Evolutionary conservation across 2,797 vertebrate genomes (phyloP), one percentile per base, ranked within the genome.

Genomic region (Acipenser transmontanus): DNA sequence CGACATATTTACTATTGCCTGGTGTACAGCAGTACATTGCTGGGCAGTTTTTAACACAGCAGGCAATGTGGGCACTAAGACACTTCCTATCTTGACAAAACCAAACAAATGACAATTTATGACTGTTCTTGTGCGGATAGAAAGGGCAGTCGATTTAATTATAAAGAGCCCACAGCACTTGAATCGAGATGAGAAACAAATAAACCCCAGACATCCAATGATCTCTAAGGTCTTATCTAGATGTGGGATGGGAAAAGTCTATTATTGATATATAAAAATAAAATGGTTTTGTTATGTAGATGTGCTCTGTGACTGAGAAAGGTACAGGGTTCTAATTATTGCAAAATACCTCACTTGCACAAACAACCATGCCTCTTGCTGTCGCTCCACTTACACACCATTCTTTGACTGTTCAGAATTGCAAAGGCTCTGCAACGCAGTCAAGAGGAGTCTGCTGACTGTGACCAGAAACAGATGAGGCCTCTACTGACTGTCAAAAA

Each of bases 151-250:
- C 61, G 12, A 47, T 14, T 62, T 69, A 56, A 70, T 67, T 61
- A 68, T 52, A 54, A 67, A 68, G 50, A 57, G 52, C 67, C 59
- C 66, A 60, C 61, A 64, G 68, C 52, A 64, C 9, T 47, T 64
- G 62, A 54, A 12, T 61, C 13, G 13, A 68, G 51, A 54, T 61
- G 49, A 68, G 68, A 52, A 54, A 69, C 65, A 70, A 71, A 66
- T 69, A 66, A 59, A 69, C 60, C 65, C 48, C 62, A 66, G 20
- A 69, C 64, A 69, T 69, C 69, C 65, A 71, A 74, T 49, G 8
- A 17, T 11, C 20, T 50, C 34, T 34, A 34, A 34, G 34, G 34
- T 47, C 59, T 7, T 47, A 67, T 17, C 66, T 62, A 62, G 49
- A 67, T 17, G 51, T 50, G 20, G 34, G 13, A 49, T 47, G 54